phyloP scores from a whole-genome alignment of 1,140 invertebrate species.

The Brachionus manjavacas region DNA sequence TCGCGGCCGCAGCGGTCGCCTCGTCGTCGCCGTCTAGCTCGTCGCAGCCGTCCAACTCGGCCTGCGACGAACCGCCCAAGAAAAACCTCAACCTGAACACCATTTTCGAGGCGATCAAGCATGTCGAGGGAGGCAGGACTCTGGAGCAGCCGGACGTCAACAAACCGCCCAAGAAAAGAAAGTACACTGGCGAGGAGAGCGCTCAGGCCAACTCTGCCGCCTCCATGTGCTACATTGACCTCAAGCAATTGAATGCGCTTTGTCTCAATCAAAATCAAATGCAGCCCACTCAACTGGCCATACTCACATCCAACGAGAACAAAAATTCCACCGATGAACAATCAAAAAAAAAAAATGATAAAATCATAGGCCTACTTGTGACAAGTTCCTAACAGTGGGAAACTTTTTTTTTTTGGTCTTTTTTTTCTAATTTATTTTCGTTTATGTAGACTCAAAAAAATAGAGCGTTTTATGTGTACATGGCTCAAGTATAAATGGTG shows the following conservation, averaged over 20 bases:
- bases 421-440: neutral
- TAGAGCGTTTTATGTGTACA: neutral
- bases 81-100: conserved; percentile 74
- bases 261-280: conserved; percentile 11
- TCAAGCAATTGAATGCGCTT: neutral
- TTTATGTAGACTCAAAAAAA: neutral
- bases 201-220: neutral
- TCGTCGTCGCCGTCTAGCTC: conserved; percentile 61
- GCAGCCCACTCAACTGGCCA: neutral
- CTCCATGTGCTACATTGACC: neutral
- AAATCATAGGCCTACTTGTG: conserved; percentile 3
- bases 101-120: conserved; percentile 92
- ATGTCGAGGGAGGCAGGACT: conserved; percentile 70
- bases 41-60: conserved; percentile 55
- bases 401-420: neutral
- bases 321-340: conserved; percentile 2
- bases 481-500: neutral
- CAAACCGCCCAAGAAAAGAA: conserved; percentile 37
- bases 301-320: neutral
- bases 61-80: conserved; percentile 59
- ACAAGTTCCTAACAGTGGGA: neutral
- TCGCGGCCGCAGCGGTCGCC: conserved; percentile 10
- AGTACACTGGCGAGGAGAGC: conserved; percentile 6
- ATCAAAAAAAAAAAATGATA: conserved; percentile 19
- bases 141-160: neutral